These are phyloP conservation scores for Dasysyrphus tricinctus DNA, from an alignment of 2,888 invertebrate species.

Conservation along the genomic window DNA sequence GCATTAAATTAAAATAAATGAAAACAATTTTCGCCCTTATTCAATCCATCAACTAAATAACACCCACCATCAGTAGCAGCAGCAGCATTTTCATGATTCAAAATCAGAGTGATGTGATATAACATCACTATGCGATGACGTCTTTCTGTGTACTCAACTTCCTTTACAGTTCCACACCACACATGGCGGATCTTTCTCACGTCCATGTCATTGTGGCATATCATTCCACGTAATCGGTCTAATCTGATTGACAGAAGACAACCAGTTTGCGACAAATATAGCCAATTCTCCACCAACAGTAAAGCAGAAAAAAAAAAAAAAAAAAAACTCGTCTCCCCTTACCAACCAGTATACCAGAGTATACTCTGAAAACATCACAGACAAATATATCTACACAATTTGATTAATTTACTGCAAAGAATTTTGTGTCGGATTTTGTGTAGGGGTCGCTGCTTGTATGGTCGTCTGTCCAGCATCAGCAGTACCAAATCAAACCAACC, in stretches of 20 bases:
- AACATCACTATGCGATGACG: conserved; percentile 49
- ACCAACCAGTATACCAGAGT: neutral
- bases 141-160: conserved; percentile 45
- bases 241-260: conserved; percentile 74
- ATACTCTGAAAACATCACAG: conserved; percentile 5
- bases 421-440: conserved; percentile 65
- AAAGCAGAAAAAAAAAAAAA: neutral
- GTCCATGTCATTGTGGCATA: conserved; percentile 60
- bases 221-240: conserved; percentile 70
- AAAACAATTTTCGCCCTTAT: conserved; percentile 20
- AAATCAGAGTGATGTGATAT: conserved; percentile 31
- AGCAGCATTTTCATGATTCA: neutral
- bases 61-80: conserved; percentile 1
- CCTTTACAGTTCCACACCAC: conserved; percentile 51
- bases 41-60: conserved; percentile 20
- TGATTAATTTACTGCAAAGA: conserved; percentile 69
- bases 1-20: conserved; percentile 49
- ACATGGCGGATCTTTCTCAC: conserved; percentile 65
- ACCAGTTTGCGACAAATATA: conserved; percentile 69
- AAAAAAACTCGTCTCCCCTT: conserved; percentile 25
- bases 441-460: conserved; percentile 43
- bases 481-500: conserved; percentile 44
- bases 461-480: conserved; percentile 12
- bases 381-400: conserved; percentile 7
- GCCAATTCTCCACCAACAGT: conserved; percentile 60